Evolutionary conservation across 92 coral and sea anemone genomes (phyloP).

Genomic region (Zoanthus solanderi): DNA sequence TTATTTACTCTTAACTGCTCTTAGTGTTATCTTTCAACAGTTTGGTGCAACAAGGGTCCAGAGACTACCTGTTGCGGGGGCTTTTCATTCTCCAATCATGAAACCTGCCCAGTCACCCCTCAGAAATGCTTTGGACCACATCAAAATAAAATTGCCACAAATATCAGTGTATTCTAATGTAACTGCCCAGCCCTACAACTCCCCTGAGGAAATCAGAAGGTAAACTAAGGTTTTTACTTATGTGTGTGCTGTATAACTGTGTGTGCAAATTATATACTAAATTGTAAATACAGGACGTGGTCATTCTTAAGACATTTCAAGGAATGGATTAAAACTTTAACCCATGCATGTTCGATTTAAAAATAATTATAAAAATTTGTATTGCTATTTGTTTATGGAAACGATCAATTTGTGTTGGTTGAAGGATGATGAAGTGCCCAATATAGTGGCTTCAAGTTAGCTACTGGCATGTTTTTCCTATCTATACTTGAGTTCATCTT

Average conservation of each 20-base stretch:
- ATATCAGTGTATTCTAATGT: constrained; percentile 89
- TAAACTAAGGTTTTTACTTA: no score
- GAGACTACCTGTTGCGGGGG: constrained; percentile 91
- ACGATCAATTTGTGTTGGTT: no score
- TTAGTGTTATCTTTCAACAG: constrained; percentile 40
- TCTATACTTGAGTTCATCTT: no score
- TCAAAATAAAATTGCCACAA: constrained; percentile 61
- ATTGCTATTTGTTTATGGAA: no score
- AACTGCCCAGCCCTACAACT: constrained; percentile 79
- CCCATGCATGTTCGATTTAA: no score
- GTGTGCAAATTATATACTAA: neutral
- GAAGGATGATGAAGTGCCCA: no score
- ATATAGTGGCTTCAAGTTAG: no score
- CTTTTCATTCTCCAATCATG: constrained; percentile 94
- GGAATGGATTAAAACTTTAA: no score
- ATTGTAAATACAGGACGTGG: no score
- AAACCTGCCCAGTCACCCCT: constrained; percentile 78
- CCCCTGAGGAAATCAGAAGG: constrained; percentile 77
- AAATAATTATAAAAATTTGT: no score
- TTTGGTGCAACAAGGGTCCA: constrained; percentile 81
- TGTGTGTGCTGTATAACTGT: constrained; percentile 38
- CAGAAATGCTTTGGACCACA: constrained; percentile 59
- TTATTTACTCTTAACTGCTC: neutral
- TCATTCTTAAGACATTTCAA: no score
- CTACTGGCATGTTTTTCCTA: no score